Base-by-base conservation (phyloP, 1,140 invertebrate species). In the Condylostylus longicornis region DNA sequence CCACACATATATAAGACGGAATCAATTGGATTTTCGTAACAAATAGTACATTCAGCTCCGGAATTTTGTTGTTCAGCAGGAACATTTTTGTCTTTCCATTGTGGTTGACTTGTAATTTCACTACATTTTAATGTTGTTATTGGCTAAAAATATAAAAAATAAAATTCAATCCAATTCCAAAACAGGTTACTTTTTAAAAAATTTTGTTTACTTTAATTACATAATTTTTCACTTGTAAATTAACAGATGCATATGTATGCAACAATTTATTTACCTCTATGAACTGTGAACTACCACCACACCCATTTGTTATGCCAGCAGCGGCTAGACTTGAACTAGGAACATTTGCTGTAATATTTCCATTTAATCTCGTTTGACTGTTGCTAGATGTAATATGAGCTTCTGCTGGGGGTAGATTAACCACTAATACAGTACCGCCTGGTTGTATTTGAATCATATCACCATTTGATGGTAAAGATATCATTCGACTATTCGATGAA, bases 1-100 rank as follows among this genome's bases (percentile, higher is more conserved):
- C 93, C 91, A 61, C 93, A 98, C 66, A 83, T 88, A 55, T 97
- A 96, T 14, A 97, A 66, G 15, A 94, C 91, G 47, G 83, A 82
- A 62, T 97, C 86, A 32, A 94, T 87, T 35, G 75, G 72, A 46
- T 86, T 75, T 58, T 96, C 91, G 53, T 88, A 94, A 62, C 93
- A 98, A 32, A 96, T 88, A 0, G 83, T 87, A 63, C 91, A 97
- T 53, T 95, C 90, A 25, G 65, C 66, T 13, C 69, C 0, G 69
- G 65, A 51, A 41, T 66, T 61, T 17, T 47, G 5, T 32, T 32
- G 10, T 32, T 15, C 33, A 32, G 37, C 29, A 13, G 18, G n/a
- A 39, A 20, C 33, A 32, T n/a, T n/a, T n/a, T 10, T 42, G 49
- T 33, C 57, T 54, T n/a, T 54, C 31, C 17, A 44, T 48, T 37